Evolutionary conservation across 2,888 invertebrate species (phyloP).

Genomic region (Tiphia femorata): DNA sequence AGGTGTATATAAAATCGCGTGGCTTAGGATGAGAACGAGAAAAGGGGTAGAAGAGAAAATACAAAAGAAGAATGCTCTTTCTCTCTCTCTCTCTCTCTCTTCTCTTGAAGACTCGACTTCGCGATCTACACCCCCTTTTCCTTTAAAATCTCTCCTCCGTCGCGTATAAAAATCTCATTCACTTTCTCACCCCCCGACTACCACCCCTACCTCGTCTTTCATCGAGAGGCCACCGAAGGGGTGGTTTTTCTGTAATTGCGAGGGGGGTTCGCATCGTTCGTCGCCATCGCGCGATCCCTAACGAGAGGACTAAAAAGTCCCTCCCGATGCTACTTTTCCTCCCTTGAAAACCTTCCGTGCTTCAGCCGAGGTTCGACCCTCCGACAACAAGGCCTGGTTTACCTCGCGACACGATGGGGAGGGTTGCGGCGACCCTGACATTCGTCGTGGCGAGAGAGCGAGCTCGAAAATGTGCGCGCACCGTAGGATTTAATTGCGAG

Average conservation of each 20-base stretch:
- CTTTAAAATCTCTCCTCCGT: too few relatives aligned
- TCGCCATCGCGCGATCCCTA: too few relatives aligned
- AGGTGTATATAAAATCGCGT: neutral
- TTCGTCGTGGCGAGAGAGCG: constrained; percentile 22
- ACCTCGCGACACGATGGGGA: too few relatives aligned
- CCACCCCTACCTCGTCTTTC: neutral
- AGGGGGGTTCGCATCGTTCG: neutral
- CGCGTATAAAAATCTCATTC: too few relatives aligned
- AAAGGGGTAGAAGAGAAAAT: neutral
- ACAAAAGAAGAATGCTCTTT: constrained; percentile 37
- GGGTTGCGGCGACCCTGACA: constrained; percentile 36
- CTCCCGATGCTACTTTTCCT: neutral
- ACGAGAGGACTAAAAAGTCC: neutral
- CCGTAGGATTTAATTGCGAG: constrained; percentile 33
- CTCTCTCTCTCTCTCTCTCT: neutral
- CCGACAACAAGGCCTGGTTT: too few relatives aligned
- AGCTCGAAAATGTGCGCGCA: constrained; percentile 16
- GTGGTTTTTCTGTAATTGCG: neutral
- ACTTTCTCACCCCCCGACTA: too few relatives aligned
- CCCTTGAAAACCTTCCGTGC: constrained; percentile 10
- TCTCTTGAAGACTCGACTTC: too few relatives aligned
- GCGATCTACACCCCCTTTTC: too few relatives aligned
- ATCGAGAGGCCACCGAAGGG: neutral
- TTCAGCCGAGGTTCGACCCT: too few relatives aligned
- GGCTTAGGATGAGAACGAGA: neutral